A percentile compares a stretch with the other conserved stretches of the same genome.
These are phyloP conservation scores for Xanthorhoe designata DNA, from an alignment of 2,888 invertebrate species.

Conservation along the genomic window DNA sequence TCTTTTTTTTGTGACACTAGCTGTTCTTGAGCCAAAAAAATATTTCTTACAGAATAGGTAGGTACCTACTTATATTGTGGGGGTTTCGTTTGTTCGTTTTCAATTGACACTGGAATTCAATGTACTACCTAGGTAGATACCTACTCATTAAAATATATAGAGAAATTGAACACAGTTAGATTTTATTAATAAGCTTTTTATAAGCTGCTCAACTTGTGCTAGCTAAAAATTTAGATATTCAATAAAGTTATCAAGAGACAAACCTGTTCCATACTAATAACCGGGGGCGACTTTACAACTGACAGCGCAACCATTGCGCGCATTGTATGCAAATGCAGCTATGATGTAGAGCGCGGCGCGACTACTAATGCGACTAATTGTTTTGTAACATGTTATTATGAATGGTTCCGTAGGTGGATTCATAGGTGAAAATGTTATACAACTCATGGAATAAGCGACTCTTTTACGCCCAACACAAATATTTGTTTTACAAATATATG, in stretches of 20 bases:
- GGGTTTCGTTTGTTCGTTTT: not conserved
- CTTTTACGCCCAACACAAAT: too few relatives aligned
- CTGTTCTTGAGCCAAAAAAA: too few relatives aligned
- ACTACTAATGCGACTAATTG: slow-evolving; percentile 55
- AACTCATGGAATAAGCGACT: not conserved
- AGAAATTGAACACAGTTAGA: too few relatives aligned
- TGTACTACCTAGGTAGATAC: too few relatives aligned
- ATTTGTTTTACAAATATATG: too few relatives aligned
- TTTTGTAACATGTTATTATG: slow-evolving; percentile 47
- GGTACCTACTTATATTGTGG: too few relatives aligned
- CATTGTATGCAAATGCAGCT: slow-evolving; percentile 74
- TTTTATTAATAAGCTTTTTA: too few relatives aligned
- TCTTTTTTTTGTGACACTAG: too few relatives aligned
- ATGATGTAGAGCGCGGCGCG: slow-evolving; percentile 62
- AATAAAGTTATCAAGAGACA: slow-evolving; percentile 36
- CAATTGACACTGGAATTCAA: too few relatives aligned
- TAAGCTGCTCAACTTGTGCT: not conserved
- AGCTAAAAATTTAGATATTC: slow-evolving; percentile 23
- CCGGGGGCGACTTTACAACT: slow-evolving; percentile 54
- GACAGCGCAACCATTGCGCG: slow-evolving; percentile 56
- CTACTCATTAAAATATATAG: not conserved
- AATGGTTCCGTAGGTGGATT: slow-evolving; percentile 16
- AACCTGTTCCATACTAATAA: slow-evolving; percentile 26
- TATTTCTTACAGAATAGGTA: too few relatives aligned
- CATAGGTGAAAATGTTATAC: slow-evolving; percentile 2